phyloP scores from a whole-genome alignment of 2,888 invertebrate genomes.

The Acanthopleura granulata region DNA sequence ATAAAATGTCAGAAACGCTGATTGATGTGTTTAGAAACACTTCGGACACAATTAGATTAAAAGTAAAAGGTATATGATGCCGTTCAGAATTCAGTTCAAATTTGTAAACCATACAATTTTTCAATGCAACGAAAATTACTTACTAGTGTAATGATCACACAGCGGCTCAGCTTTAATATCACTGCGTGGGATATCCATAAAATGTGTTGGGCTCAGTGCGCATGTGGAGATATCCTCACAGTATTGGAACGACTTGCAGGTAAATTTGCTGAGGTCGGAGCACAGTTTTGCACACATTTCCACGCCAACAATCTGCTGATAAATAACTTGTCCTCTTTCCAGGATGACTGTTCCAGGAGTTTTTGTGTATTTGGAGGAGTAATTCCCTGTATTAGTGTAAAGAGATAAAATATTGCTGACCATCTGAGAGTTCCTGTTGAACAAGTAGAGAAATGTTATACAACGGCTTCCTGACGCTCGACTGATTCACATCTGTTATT shows the following conservation, averaged over 20 bases:
- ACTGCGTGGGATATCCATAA: slow-evolving; percentile 44
- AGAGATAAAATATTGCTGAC: not conserved
- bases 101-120: too few species aligned
- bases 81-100: too few species aligned
- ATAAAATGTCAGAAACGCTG: too few species aligned
- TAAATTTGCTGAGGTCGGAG: slow-evolving; percentile 45
- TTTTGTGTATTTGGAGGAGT: slow-evolving; percentile 43
- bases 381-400: slow-evolving; percentile 37
- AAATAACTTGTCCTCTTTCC: slow-evolving; percentile 44
- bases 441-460: too few species aligned
- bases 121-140: slow-evolving; percentile 25
- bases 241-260: slow-evolving; percentile 56
- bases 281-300: slow-evolving; percentile 54
- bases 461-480: too few species aligned
- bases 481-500: too few species aligned
- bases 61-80: too few species aligned
- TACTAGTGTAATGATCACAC: slow-evolving; percentile 55
- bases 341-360: slow-evolving; percentile 44
- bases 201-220: slow-evolving; percentile 47
- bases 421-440: not conserved
- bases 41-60: too few species aligned
- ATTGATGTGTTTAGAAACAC: too few species aligned
- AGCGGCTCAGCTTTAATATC: slow-evolving; percentile 39
- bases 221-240: slow-evolving; percentile 50
- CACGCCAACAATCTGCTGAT: slow-evolving; percentile 48